Percentiles rank a stretch among this genome's conserved stretches.
phyloP scores from a whole-genome alignment of 2,113 vertebrate genomes.

The Actinemys pallida region DNA sequence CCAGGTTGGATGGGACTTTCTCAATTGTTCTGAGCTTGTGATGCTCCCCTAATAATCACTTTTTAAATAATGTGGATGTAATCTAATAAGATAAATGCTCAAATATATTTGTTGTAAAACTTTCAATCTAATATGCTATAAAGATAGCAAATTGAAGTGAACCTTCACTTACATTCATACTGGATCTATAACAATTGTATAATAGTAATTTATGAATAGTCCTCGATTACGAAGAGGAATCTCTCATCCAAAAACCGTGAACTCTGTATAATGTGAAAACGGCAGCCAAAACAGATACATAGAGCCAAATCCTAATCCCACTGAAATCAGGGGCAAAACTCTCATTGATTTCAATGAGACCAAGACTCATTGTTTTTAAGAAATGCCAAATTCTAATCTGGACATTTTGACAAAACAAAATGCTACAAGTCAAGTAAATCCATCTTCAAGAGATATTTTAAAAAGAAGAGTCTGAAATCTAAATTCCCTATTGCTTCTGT shows the following conservation, averaged over 20 bases:
- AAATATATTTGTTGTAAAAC: not conserved
- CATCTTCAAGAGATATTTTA: not conserved
- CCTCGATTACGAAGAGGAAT: not conserved
- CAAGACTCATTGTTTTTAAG: not conserved
- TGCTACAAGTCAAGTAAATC: not conserved
- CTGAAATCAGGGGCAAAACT: not conserved
- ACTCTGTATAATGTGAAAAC: not conserved
- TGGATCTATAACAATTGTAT: not conserved
- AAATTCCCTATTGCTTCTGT: constrained; percentile 42
- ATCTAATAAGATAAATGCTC: not conserved
- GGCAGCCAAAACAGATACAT: constrained; percentile 1
- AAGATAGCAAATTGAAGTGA: constrained; percentile 23
- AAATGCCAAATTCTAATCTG: not conserved
- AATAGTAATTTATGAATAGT: not conserved
- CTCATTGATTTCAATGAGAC: constrained; percentile 22
- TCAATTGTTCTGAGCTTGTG: not conserved
- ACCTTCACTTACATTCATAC: not conserved
- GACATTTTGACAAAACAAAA: not conserved
- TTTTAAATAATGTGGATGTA: not conserved
- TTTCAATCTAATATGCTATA: not conserved
- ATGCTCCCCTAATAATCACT: not conserved
- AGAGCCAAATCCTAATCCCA: not conserved
- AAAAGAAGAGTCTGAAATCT: constrained; percentile 10
- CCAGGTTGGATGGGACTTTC: not conserved
- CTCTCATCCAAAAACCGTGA: constrained; percentile 15